Evolutionary conservation across 2,113 vertebrate genomes (phyloP), one percentile per base, ranked within the genome.

Genomic region (Antechinus stuartii): DNA sequence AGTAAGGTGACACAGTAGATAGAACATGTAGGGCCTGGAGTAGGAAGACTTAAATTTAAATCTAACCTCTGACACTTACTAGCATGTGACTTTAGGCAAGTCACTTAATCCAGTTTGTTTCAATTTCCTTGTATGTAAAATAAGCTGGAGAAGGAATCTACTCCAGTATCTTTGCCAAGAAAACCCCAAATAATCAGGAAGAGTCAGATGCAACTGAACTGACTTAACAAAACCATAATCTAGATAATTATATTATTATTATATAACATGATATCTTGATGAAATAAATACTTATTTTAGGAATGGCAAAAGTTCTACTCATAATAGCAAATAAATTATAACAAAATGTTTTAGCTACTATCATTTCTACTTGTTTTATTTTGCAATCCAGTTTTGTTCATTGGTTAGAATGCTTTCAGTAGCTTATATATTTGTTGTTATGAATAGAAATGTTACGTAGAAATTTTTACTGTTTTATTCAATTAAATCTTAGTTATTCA

Each of bases 401-500:
- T 35, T 27, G 89, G 24, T 35, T 93, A 95, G 68, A 23, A 84
- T 84, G n/a, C 19, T 24, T 93, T 90, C 92, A 96, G 2, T 91
- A 95, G 94, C 42, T 84, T 84, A 84, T 19, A 76, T 19, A 76
- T n/a, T 76, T 76, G 61, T n/a, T 42, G 61, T 90, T 26, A 22
- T 54, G 14, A 95, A 50, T 54, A 61, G 9, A 84, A 90, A 84
- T 93, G 76, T 90, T 26, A 24, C 93, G 47, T 53, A 55, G 9
- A 61, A 89, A 84, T 91, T 93, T 35, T 54, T 68, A 91, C 68
- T 89, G 5, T 93, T 95, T 96, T 35, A 27, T 95, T 94, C 54
- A 96, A 42, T 47, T 96, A 53, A 94, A 23, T 93, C 56, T 96
- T 3, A n/a, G 2, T 92, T 94, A 94, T 93, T 76, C 35, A 54